These are phyloP conservation scores for Drosophila malerkotliana DNA, from an alignment of 1,140 invertebrate species.

Conservation along the genomic window DNA sequence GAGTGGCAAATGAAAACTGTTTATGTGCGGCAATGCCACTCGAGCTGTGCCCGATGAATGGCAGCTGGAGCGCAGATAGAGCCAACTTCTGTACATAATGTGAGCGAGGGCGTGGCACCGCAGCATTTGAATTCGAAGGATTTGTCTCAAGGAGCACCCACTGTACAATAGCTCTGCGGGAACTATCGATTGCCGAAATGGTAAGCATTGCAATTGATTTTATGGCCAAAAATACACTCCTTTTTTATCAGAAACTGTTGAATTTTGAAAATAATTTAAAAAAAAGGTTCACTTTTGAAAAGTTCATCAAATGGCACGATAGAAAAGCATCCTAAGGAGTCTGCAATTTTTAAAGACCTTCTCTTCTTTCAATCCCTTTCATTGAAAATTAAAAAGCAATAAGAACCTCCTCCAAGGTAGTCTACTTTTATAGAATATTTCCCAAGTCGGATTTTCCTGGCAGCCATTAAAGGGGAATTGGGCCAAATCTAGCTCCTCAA, in stretches of 20 bases:
- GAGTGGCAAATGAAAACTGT: slow-evolving; percentile 64
- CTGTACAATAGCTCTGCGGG: not conserved
- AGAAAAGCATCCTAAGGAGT: too few relatives aligned
- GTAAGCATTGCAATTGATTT: not conserved
- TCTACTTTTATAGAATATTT: not conserved
- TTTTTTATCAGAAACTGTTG: too few relatives aligned
- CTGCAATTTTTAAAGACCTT: too few relatives aligned
- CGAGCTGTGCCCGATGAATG: slow-evolving; percentile 31
- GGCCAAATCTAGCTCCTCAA: slow-evolving; percentile 13
- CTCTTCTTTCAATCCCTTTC: too few relatives aligned
- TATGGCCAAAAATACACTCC: not conserved
- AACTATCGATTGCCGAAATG: slow-evolving; percentile 8
- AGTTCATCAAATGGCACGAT: not conserved
- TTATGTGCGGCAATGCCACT: slow-evolving; percentile 70
- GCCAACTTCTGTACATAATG: slow-evolving; percentile 47
- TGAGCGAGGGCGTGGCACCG: slow-evolving; percentile 24
- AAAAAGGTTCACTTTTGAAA: too few relatives aligned
- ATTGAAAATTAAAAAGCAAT: not conserved
- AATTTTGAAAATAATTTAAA: too few relatives aligned
- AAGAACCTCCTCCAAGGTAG: not conserved
- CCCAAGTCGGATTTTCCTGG: not conserved
- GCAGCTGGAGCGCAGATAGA: slow-evolving; percentile 12
- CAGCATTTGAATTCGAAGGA: slow-evolving; percentile 6
- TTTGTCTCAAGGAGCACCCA: not conserved
- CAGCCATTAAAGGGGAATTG: slow-evolving; percentile 34